Conservation (phyloP, 2,888 invertebrate species). For the Scrobipalpa costella region DNA sequence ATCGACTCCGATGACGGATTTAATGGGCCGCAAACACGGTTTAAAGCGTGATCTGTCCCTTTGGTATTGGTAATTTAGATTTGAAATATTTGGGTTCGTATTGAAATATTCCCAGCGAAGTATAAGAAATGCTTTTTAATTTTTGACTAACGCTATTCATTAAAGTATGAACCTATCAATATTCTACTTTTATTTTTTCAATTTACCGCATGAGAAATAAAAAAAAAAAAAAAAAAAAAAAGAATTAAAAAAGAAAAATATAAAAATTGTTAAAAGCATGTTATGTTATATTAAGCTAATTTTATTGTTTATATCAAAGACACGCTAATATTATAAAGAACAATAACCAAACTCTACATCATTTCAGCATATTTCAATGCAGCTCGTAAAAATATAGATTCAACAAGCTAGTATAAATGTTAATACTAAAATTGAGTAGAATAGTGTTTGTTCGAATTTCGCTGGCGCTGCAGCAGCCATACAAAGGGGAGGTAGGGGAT, state of each 20-base stretch:
- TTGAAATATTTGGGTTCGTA: background rate
- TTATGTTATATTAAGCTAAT: too few relatives aligned
- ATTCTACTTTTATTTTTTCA: too few relatives aligned
- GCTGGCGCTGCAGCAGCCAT: slow-evolving; percentile 48
- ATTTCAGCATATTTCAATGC: background rate
- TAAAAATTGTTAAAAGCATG: too few relatives aligned
- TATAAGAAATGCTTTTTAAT: too few relatives aligned
- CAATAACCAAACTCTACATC: background rate
- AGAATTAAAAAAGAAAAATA: too few relatives aligned
- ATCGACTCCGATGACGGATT: slow-evolving; percentile 69
- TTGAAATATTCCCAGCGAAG: background rate
- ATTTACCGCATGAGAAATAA: too few relatives aligned
- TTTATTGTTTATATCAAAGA: too few relatives aligned
- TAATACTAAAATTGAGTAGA: background rate
- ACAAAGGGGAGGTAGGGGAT: slow-evolving; percentile 43
- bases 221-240: too few relatives aligned
- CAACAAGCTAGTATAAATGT: background rate
- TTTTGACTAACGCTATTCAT: too few relatives aligned
- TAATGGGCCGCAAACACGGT: slow-evolving; percentile 67
- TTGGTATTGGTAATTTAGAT: slow-evolving; percentile 6
- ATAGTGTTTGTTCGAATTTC: slow-evolving; percentile 31
- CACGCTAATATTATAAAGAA: too few relatives aligned
- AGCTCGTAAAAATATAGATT: background rate
- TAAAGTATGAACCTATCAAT: too few relatives aligned
- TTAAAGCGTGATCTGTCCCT: slow-evolving; percentile 54